Conservation (phyloP, 2,888 invertebrate species). For the Periphyllus acericola region DNA sequence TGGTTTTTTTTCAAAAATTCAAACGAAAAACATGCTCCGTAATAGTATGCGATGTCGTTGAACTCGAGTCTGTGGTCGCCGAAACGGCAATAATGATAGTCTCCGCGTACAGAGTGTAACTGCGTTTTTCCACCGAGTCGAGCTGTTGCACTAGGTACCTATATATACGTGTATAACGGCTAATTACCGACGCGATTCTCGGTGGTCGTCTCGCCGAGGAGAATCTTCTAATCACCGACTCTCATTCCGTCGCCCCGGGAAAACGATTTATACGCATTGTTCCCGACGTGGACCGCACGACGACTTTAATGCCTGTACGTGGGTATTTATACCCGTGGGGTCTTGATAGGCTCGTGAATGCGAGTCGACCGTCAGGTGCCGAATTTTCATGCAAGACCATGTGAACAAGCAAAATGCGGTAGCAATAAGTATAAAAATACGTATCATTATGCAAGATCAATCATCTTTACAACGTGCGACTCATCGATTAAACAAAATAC, state of each 20-base stretch:
- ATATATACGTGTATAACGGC: neutral
- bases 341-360: neutral
- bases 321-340: too few species aligned
- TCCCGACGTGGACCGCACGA: neutral
- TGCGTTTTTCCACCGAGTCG: neutral
- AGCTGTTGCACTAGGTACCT: neutral
- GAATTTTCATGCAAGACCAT: constrained; percentile 3
- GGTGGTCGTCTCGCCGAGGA: neutral
- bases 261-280: neutral
- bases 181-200: neutral
- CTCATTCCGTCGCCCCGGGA: neutral
- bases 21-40: neutral
- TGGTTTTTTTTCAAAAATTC: neutral
- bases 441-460: neutral
- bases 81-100: neutral
- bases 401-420: neutral
- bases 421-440: neutral
- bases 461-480: neutral
- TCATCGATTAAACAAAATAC: neutral
- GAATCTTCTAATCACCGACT: neutral
- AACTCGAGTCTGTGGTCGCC: neutral
- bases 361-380: neutral
- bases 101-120: neutral
- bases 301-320: neutral
- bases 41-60: neutral